These are phyloP conservation scores for Vimba vimba DNA, from an alignment of 2,113 vertebrate species.

Conservation along the genomic window DNA sequence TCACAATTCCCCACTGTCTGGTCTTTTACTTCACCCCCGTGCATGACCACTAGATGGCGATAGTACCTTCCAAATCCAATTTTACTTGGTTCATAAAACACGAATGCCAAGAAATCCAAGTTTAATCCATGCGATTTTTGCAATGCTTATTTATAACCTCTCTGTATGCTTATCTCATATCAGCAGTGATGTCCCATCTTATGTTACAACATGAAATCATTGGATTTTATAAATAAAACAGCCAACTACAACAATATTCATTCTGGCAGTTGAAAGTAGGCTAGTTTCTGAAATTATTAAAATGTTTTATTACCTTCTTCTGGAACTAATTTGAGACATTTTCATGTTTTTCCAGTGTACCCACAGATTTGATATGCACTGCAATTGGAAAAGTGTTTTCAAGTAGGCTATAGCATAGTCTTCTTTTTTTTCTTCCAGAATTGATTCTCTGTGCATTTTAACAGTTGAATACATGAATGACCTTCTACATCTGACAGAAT, in stretches of 20 bases:
- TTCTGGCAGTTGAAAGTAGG: background rate
- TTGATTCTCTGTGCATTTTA: background rate
- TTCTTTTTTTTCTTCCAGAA: background rate
- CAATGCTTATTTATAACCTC: background rate
- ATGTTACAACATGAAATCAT: background rate
- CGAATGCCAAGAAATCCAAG: background rate
- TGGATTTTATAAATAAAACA: background rate
- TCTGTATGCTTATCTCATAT: background rate
- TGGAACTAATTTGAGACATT: background rate
- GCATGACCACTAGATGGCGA: conserved; percentile 66
- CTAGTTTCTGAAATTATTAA: background rate
- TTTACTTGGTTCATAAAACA: background rate
- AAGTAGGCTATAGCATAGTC: background rate
- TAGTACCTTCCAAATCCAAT: background rate
- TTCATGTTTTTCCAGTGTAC: background rate
- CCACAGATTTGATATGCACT: background rate
- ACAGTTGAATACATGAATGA: background rate
- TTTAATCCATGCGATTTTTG: background rate
- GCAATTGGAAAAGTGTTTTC: conserved; percentile 2
- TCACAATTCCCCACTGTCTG: background rate
- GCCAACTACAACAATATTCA: background rate
- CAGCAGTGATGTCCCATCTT: background rate
- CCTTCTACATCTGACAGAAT: background rate
- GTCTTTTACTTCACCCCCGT: background rate
- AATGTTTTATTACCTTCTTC: background rate